Evolutionary conservation across 2,113 vertebrate genomes (phyloP), one percentile per base, ranked within the genome.

Genomic region (Archilochus colubris): DNA sequence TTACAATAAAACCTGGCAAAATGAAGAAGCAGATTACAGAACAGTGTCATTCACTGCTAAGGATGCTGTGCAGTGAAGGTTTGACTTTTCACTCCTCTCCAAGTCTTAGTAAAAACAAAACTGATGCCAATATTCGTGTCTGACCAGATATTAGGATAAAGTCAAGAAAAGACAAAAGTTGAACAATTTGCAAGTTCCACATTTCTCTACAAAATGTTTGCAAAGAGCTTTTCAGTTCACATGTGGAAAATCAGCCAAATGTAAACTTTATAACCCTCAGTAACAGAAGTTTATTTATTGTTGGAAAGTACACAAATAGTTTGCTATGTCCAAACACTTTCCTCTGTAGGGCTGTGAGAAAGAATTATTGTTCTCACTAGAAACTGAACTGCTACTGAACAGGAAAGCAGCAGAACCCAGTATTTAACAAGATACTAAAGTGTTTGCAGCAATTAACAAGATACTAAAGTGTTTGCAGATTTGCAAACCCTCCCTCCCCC

Each of bases 321-420:
- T 62, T 38, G 24, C 30, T 66, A 46, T 77, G 59, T 10, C 18
- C 46, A 53, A 93, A 87, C 13, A 72, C 38, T 62, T 77, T 61
- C 63, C 33, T 79, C 40, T 79, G 75, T 53, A 66, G 74, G 43
- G 25, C 44, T 81, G 23, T 17, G 28, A 91, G 70, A 80, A 92
- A 69, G 46, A 68, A 76, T 48, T 88, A 31, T 5, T 88, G 46
- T 58, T 91, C 40, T 85, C 54, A 44, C 19, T 46, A 30, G 24
- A 80, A 46, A 73, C 44, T 18, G 68, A 83, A 48, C 44, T 83
- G 53, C 59, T n/a, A 73, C 33, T 22, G 43, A 80, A 51, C 33
- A 81, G 76, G 23, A 90, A 93, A 93, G 80, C 28, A 78, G 72
- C 24, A 91, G 64, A 94, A 86, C 3, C 38, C 59, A 80, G 64